Evolutionary conservation across 2,888 invertebrate genomes (phyloP).

Genomic region (Pharmacophagus antenor): DNA sequence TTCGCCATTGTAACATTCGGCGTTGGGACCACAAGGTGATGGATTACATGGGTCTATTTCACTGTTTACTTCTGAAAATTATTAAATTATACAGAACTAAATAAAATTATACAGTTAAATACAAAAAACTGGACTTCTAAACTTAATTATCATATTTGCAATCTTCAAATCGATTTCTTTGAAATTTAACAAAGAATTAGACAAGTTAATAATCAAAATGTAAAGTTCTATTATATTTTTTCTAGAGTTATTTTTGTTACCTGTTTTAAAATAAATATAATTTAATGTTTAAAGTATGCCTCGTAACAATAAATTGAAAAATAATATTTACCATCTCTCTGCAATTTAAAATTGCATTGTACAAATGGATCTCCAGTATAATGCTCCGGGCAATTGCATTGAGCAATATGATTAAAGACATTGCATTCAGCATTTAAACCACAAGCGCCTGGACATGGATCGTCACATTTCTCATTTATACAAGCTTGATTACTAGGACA

Average conservation of each 20-base stretch:
- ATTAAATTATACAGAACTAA: neutral
- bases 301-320: neutral
- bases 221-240: too few species aligned
- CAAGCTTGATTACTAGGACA: constrained; percentile 85
- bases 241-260: too few species aligned
- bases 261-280: neutral
- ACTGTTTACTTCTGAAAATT: constrained; percentile 45
- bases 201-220: too few species aligned
- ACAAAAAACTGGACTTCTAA: too few species aligned
- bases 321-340: constrained; percentile 54
- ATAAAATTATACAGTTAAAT: too few species aligned
- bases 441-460: constrained; percentile 86
- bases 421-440: constrained; percentile 80
- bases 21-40: constrained; percentile 86
- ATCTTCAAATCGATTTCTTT: too few species aligned
- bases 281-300: neutral
- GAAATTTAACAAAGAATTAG: too few species aligned
- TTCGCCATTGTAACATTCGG: constrained; percentile 84
- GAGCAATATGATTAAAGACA: constrained; percentile 83
- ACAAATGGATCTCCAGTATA: constrained; percentile 83
- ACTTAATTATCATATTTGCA: too few species aligned
- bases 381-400: constrained; percentile 80
- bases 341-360: constrained; percentile 57
- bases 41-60: constrained; percentile 82
- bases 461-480: constrained; percentile 83